These are phyloP conservation scores for Fregetta grallaria DNA, from an alignment of 2,113 vertebrate genomes.

Conservation along the genomic window DNA sequence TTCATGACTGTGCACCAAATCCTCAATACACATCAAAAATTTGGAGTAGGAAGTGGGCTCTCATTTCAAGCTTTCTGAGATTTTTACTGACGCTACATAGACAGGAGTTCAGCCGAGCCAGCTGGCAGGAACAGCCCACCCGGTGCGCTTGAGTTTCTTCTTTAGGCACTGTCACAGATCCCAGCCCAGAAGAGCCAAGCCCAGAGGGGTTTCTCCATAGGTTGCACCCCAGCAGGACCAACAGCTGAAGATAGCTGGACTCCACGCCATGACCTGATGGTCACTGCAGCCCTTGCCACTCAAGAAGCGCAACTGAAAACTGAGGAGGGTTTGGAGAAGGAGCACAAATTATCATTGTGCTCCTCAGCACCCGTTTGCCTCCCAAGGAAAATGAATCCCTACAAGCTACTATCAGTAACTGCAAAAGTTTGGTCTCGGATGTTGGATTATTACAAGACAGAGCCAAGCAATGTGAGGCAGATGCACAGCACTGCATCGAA, in stretches of 20 bases:
- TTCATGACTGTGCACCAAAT: not conserved
- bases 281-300: not conserved
- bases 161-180: not conserved
- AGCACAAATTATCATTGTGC: not conserved
- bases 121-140: not conserved
- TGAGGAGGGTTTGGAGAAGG: not conserved
- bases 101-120: not conserved
- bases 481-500: not conserved
- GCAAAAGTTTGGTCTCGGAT: not conserved
- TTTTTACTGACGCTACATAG: not conserved
- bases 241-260: not conserved
- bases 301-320: not conserved
- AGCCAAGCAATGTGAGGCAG: not conserved
- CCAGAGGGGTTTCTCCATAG: not conserved
- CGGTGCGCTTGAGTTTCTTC: not conserved
- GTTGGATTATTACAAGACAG: not conserved
- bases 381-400: accelerated
- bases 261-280: accelerated
- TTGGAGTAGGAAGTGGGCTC: not conserved
- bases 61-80: not conserved
- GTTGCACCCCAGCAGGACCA: not conserved
- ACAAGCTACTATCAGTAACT: not conserved
- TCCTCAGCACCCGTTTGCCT: accelerated
- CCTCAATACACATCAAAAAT: not conserved
- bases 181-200: not conserved